These are phyloP conservation scores for Gallinago paraguaiae DNA, from an alignment of 2,113 vertebrate species.

Conservation along the genomic window DNA sequence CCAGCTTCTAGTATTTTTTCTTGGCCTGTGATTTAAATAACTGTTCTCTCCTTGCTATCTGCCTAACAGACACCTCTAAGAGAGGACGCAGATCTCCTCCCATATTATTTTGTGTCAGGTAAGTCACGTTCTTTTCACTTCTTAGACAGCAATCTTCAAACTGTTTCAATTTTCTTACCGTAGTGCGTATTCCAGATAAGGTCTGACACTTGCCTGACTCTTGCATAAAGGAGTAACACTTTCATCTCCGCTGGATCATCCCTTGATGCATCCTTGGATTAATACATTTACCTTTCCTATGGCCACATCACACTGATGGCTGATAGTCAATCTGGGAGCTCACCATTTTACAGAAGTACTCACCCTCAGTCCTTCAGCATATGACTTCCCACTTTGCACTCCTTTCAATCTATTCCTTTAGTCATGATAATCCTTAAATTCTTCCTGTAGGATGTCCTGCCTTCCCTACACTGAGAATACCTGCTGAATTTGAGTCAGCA, in stretches of 20 bases:
- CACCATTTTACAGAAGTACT: not conserved
- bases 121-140: not conserved
- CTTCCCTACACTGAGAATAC: not conserved
- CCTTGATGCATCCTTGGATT: not conserved
- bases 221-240: not conserved
- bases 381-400: not conserved
- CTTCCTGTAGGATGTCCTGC: not conserved
- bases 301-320: not conserved
- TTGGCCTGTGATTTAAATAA: not conserved
- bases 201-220: not conserved
- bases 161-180: not conserved
- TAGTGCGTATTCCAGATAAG: not conserved
- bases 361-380: not conserved
- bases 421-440: not conserved
- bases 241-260: not conserved
- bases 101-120: not conserved
- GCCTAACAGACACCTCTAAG: not conserved
- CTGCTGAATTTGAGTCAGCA: not conserved
- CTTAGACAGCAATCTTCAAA: not conserved
- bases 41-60: not conserved
- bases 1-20: not conserved
- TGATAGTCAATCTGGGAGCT: not conserved
- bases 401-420: not conserved
- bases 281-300: not conserved
- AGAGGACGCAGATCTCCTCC: not conserved